phyloP scores from a whole-genome alignment of 1,140 invertebrate species.

The Frieseomelitta varia region DNA sequence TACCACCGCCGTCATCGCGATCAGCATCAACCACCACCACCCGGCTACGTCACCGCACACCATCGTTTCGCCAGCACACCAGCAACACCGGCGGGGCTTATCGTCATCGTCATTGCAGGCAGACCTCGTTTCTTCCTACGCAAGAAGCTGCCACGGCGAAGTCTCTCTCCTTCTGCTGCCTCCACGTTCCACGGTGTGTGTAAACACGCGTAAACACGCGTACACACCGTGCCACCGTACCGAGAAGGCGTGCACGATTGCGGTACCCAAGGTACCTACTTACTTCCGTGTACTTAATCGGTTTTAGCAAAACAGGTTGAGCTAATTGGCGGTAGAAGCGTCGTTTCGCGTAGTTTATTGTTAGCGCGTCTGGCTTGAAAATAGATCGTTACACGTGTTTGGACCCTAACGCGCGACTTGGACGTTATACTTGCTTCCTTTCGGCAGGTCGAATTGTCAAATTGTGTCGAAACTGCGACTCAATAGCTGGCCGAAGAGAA shows the following conservation, averaged over 20 bases:
- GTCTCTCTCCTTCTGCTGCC: slow-evolving; percentile 32
- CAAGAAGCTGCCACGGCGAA: slow-evolving; percentile 65
- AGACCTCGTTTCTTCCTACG: slow-evolving; percentile 68
- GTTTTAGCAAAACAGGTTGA: neutral
- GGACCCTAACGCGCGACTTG: neutral
- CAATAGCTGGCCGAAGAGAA: neutral
- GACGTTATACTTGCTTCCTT: neutral
- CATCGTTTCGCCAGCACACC: slow-evolving; percentile 54
- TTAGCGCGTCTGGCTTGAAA: neutral
- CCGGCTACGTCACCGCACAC: slow-evolving; percentile 30
- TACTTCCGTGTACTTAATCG: neutral
- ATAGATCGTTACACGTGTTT: neutral
- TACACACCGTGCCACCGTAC: neutral
- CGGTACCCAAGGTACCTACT: neutral
- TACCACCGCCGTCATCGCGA: slow-evolving; percentile 56
- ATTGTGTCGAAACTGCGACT: neutral
- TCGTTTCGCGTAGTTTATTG: neutral
- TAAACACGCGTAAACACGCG: slow-evolving; percentile 49
- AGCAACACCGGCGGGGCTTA: slow-evolving; percentile 10
- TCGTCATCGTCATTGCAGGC: slow-evolving; percentile 51
- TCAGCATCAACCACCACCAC: slow-evolving; percentile 56
- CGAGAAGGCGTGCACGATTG: neutral
- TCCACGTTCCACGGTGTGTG: slow-evolving; percentile 10
- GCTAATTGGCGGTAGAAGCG: neutral
- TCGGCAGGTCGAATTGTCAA: neutral